Evolutionary conservation across 2,113 vertebrate species (phyloP).

Genomic region (Pseudolaguvia tuberculata): DNA sequence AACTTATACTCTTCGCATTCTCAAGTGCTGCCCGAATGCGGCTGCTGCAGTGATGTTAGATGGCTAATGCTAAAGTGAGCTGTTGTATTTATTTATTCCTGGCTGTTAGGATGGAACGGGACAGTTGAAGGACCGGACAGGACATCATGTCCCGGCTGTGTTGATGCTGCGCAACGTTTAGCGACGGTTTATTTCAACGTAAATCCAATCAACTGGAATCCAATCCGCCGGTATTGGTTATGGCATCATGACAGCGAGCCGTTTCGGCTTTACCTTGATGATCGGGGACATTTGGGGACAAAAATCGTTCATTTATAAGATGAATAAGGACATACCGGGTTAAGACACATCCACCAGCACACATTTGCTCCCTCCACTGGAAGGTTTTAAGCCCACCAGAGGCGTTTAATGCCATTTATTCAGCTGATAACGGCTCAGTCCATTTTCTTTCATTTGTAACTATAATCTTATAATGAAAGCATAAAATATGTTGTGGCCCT

Average conservation of each 20-base stretch:
- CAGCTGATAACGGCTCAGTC: no score
- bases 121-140: background rate
- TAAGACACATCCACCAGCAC: background rate
- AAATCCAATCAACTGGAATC: no score
- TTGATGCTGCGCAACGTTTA: no score
- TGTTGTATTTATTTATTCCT: background rate
- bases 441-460: background rate
- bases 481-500: no score
- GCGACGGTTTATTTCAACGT: no score
- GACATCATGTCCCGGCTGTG: no score
- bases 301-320: background rate
- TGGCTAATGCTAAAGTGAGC: background rate
- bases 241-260: background rate
- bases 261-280: no score
- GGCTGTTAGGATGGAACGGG: background rate
- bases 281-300: background rate
- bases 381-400: background rate
- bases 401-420: no score
- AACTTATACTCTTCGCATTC: background rate
- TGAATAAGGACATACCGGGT: background rate
- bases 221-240: background rate
- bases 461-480: background rate
- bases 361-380: no score
- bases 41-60: slow-evolving; percentile 11
- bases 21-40: slow-evolving; percentile 26